Conservation (phyloP, 2,797 vertebrate genomes). For the Galagoides demidoff region DNA sequence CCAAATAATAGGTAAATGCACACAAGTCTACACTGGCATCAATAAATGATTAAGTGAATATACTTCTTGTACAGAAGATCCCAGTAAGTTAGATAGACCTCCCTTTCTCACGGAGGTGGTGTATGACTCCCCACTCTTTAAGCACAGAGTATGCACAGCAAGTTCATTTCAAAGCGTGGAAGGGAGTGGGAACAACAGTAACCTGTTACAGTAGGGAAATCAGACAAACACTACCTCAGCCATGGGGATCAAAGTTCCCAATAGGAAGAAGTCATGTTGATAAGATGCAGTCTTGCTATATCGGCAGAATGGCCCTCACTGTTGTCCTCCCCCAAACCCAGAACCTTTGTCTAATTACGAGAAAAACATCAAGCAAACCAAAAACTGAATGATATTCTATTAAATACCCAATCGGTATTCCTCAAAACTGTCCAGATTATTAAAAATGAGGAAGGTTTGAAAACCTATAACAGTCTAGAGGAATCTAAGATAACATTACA, state of each 20-base stretch:
- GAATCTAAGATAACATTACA: background rate
- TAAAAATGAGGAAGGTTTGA: background rate
- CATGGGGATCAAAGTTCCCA: background rate
- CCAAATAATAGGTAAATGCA: background rate
- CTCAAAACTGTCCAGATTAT: background rate
- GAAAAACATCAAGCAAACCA: background rate
- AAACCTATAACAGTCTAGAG: background rate
- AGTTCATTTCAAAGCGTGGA: background rate
- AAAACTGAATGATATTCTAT: background rate
- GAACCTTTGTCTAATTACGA: background rate
- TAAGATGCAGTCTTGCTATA: background rate
- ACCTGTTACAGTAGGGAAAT: background rate
- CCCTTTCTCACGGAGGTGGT: background rate
- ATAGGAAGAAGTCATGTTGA: background rate
- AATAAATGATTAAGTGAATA: background rate
- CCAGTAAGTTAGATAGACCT: background rate
- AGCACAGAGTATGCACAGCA: too few relatives aligned
- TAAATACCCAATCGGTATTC: background rate
- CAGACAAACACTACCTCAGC: background rate
- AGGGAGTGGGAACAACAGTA: background rate
- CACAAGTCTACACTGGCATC: background rate
- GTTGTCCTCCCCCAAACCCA: background rate
- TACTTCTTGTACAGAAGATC: background rate
- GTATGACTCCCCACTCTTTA: background rate
- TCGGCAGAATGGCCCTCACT: background rate